Evolutionary conservation across 2,888 invertebrate genomes (phyloP).

Genomic region (Eupithecia pulchellata): DNA sequence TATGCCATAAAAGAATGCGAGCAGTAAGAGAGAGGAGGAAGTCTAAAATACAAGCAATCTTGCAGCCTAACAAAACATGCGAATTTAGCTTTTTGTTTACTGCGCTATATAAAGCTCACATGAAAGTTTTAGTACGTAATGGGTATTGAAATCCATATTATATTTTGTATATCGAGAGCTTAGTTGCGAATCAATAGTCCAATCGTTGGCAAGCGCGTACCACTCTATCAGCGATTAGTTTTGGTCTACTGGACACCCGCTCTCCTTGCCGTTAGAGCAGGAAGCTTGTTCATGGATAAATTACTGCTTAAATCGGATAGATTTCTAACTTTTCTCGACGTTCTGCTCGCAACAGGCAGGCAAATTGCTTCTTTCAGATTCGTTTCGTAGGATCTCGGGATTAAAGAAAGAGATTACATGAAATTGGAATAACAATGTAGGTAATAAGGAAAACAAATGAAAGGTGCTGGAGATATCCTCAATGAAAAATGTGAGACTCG

Average conservation of each 20-base stretch:
- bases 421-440: constrained; percentile 21
- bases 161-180: constrained; percentile 50
- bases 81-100: neutral
- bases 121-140: neutral
- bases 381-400: constrained; percentile 21
- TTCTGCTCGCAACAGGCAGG: constrained; percentile 35
- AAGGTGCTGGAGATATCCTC: constrained; percentile 50
- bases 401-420: neutral
- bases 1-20: neutral
- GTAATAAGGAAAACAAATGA: constrained; percentile 44
- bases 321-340: constrained; percentile 38
- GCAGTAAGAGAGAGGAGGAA: neutral
- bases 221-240: constrained; percentile 83
- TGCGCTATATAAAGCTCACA: neutral
- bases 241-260: constrained; percentile 77
- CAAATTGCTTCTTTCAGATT: constrained; percentile 33
- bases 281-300: constrained; percentile 58
- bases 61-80: neutral
- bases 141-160: constrained; percentile 38
- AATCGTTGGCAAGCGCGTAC: constrained; percentile 77
- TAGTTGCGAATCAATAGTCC: constrained; percentile 75
- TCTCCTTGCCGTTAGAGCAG: constrained; percentile 64
- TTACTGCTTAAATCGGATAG: constrained; percentile 55
- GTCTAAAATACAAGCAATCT: neutral
- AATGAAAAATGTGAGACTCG: constrained; percentile 64